Base-by-base conservation (phyloP, 2,888 invertebrate species). In the Habrosyne pyritoides region DNA sequence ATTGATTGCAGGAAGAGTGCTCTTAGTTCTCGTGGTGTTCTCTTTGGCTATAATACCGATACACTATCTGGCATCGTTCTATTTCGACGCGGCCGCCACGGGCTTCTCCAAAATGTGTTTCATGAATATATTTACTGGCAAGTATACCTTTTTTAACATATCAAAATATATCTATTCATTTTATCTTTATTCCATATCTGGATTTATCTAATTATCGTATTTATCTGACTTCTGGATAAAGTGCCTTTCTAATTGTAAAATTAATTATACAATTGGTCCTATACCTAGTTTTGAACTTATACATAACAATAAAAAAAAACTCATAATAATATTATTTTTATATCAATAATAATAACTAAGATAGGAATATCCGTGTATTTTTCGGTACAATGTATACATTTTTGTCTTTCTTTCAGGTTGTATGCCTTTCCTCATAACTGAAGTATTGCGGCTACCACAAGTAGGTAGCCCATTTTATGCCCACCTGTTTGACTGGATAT, bases 91-190 rank as follows among this genome's bases (percentile, higher is more conserved):
- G 0, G 95, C 97, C 0, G 94, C 97, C 0, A 94, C 96, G 0
- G 97, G 97, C 0, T 97, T 95, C 80, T 95, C 96, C 0, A 94
- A 95, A 75, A 93, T 97, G 86, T 95, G 95, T 21, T 94, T 97
- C 64, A 90, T 96, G 53, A 96, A 96, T 74, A 94, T 97, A 58
- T 94, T 97, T 60, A 77, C 84, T 53, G 90, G 90, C 87, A 70
- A 77, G 71, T 61, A 33, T 12, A 24, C 14, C 33, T 28, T 5
- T 5, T 46, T 28, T 3, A 14, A 36, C n/a, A n/a, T n/a, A n/a
- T n/a, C n/a, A n/a, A n/a, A n/a, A n/a, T n/a, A n/a, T n/a, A n/a
- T n/a, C n/a, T n/a, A n/a, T n/a, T n/a, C n/a, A n/a, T n/a, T n/a
- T n/a, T n/a, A n/a, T n/a, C n/a, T n/a, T n/a, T n/a, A n/a, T n/a